Percentiles rank a stretch among this genome's conserved stretches.
These are phyloP conservation scores for Sebastes taczanowskii DNA, from an alignment of 2,797 vertebrate genomes.

Conservation along the genomic window DNA sequence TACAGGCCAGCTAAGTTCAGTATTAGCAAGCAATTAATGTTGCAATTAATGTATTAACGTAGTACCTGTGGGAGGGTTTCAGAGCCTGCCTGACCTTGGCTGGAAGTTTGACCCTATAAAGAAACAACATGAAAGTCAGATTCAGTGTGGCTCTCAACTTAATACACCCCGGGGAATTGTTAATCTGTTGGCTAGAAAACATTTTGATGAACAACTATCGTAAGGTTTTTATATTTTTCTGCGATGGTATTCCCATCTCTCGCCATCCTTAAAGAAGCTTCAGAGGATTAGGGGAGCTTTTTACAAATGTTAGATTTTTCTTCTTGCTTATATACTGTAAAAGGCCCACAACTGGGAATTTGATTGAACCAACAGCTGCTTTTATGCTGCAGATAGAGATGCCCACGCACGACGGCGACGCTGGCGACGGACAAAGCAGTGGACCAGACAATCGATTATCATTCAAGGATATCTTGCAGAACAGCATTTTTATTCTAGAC, in stretches of 20 bases:
- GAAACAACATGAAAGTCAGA: constrained; percentile 29
- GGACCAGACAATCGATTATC: constrained; percentile 51
- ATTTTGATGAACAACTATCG: constrained; percentile 29
- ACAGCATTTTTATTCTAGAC: constrained; percentile 53
- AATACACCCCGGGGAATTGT: constrained; percentile 36
- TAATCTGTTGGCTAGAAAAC: constrained; percentile 52
- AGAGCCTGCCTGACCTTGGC: constrained; percentile 51
- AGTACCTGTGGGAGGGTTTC: constrained; percentile 36
- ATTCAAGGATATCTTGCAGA: constrained; percentile 65
- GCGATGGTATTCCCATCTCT: constrained; percentile 4
- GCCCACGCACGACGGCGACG: not conserved
- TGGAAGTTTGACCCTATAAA: constrained; percentile 35
- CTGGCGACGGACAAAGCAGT: constrained; percentile 15
- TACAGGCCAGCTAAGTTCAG: constrained; percentile 24
- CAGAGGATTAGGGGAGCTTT: constrained; percentile 35
- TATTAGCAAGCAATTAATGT: constrained; percentile 53
- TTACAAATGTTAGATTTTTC: constrained; percentile 30
- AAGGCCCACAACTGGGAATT: constrained; percentile 47
- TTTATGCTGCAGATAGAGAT: constrained; percentile 60
- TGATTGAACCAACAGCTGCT: constrained; percentile 53
- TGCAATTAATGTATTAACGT: constrained; percentile 62
- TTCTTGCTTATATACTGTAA: constrained; percentile 23
- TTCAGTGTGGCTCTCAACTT: constrained; percentile 18
- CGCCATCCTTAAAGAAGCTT: constrained; percentile 3
- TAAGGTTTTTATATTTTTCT: constrained; percentile 20